phyloP scores from a whole-genome alignment of 2,888 invertebrate species.

The Punctoribates punctum region DNA sequence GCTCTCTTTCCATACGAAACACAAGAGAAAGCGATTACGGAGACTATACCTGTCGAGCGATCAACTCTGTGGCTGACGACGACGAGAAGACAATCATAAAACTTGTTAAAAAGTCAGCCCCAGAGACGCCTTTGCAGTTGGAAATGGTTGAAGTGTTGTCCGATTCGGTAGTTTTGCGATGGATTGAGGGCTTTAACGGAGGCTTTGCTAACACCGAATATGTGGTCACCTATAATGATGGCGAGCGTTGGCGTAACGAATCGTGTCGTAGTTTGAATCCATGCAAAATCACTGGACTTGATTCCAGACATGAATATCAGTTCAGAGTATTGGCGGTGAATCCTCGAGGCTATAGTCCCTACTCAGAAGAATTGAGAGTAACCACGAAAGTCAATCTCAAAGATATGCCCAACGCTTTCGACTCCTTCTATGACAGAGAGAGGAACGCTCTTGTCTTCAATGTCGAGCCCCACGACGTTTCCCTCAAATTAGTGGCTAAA shows the following conservation, averaged over 20 bases:
- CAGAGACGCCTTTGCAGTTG: slow-evolving; percentile 73
- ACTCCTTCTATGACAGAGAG: slow-evolving; percentile 48
- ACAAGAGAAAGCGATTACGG: slow-evolving; percentile 66
- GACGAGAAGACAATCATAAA: slow-evolving; percentile 61
- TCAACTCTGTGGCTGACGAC: slow-evolving; percentile 68
- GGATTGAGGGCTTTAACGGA: slow-evolving; percentile 88
- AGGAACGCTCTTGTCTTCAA: slow-evolving; percentile 47
- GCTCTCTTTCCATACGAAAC: slow-evolving; percentile 64
- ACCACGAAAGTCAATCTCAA: slow-evolving; percentile 72
- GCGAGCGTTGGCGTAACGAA: slow-evolving; percentile 59
- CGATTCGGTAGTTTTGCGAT: slow-evolving; percentile 72
- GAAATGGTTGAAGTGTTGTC: slow-evolving; percentile 70
- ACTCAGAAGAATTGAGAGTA: slow-evolving; percentile 75
- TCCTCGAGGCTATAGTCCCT: slow-evolving; percentile 69
- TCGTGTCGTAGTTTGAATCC: slow-evolving; percentile 74
- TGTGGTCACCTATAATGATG: slow-evolving; percentile 67
- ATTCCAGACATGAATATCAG: slow-evolving; percentile 78
- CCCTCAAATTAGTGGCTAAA: slow-evolving; percentile 48
- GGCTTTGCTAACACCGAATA: slow-evolving; percentile 69
- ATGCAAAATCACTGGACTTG: slow-evolving; percentile 77
- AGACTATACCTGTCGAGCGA: slow-evolving; percentile 81
- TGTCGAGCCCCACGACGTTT: slow-evolving; percentile 45
- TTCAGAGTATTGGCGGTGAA: slow-evolving; percentile 65
- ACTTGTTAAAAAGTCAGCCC: slow-evolving; percentile 76
- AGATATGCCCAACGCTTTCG: slow-evolving; percentile 49